These are phyloP conservation scores for Cinclus cinclus DNA, from an alignment of 2,113 vertebrate species.

Conservation along the genomic window DNA sequence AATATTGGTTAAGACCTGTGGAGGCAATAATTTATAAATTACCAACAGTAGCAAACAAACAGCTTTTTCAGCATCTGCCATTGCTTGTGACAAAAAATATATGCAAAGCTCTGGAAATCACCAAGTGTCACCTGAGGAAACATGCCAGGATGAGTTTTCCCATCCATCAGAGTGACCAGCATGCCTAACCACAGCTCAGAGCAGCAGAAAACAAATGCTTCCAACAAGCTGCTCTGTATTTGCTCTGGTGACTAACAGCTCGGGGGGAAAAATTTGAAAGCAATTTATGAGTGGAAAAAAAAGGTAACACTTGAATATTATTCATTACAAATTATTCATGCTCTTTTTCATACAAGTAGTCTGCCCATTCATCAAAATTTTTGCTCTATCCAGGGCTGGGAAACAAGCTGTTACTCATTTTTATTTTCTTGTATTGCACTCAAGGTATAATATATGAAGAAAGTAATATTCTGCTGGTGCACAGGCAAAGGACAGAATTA, in stretches of 20 bases:
- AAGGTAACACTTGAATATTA: constrained; percentile 52
- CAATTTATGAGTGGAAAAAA: constrained; percentile 60
- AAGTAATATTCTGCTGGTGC: not conserved
- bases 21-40: constrained; percentile 15
- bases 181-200: not conserved
- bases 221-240: constrained; percentile 3
- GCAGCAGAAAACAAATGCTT: constrained; percentile 33
- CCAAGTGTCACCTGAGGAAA: not conserved
- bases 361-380: constrained; percentile 65
- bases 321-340: constrained; percentile 64
- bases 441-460: constrained; percentile 23
- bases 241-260: constrained; percentile 39
- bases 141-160: not conserved
- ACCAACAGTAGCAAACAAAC: not conserved
- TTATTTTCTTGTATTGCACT: constrained; percentile 54
- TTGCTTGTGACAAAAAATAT: not conserved
- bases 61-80: not conserved
- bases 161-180: constrained; percentile 45
- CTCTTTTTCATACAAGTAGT: constrained; percentile 45
- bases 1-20: not conserved
- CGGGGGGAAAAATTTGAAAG: not conserved
- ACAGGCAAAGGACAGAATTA: not conserved
- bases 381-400: constrained; percentile 41
- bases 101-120: not conserved
- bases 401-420: constrained; percentile 66